Conservation (phyloP, 2,888 invertebrate genomes). For the Ormyrus pomaceus region DNA sequence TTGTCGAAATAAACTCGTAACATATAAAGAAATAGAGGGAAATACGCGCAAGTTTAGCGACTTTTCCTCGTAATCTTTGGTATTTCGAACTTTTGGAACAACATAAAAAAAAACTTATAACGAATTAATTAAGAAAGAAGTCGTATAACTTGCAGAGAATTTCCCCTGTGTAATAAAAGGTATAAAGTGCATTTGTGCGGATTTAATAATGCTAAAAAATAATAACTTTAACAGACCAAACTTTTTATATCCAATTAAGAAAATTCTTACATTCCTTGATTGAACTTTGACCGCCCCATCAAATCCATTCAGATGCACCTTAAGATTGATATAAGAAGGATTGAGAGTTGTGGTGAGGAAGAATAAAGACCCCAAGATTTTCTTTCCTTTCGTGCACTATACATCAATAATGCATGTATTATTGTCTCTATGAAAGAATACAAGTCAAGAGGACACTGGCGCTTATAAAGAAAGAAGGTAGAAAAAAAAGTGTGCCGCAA, state of each 20-base stretch:
- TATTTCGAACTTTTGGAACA: not conserved
- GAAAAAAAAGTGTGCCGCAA: conserved; percentile 20
- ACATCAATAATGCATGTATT: conserved; percentile 44
- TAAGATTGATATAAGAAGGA: conserved; percentile 38
- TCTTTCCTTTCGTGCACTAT: conserved; percentile 51
- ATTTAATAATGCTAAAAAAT: conserved; percentile 10
- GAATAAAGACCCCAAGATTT: conserved; percentile 51
- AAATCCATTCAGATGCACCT: conserved; percentile 16
- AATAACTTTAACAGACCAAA: not conserved
- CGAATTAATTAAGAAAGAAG: not conserved
- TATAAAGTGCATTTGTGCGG: conserved; percentile 1
- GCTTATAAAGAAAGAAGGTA: conserved; percentile 27
- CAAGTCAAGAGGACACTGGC: conserved; percentile 37
- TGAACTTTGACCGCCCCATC: not conserved
- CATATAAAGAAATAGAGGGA: not conserved
- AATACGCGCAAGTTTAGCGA: conserved; percentile 40
- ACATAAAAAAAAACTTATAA: too few relatives aligned
- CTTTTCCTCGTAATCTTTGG: not conserved
- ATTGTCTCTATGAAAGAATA: conserved; percentile 35
- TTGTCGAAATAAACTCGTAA: conserved; percentile 15
- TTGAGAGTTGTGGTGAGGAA: conserved; percentile 48
- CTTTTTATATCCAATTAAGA: too few relatives aligned
- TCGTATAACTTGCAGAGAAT: conserved; percentile 36
- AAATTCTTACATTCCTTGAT: not conserved
- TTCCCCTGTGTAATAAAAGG: conserved; percentile 17